Evolutionary conservation across 1,140 invertebrate species (phyloP), one percentile per base, ranked within the genome.

Genomic region (Platorchestia sp.): DNA sequence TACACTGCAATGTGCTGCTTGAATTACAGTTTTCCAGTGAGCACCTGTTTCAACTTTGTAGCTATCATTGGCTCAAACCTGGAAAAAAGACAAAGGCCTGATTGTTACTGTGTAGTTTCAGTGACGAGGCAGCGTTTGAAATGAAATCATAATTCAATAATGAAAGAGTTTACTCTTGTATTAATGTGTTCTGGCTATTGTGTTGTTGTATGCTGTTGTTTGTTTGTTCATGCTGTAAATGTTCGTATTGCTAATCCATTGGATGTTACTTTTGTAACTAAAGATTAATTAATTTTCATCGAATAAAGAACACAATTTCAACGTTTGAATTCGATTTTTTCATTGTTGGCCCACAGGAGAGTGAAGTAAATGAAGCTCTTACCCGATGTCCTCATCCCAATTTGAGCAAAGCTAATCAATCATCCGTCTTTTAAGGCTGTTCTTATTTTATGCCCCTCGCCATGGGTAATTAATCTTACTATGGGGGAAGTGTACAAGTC

Each of bases 391-490:
- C 43, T 44, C 91, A 47, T 93, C 91, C 45, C 43, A 93, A 47
- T 93, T 93, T 93, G 91, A 40, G 43, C 91, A 44, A 42, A 10
- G 91, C 45, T 93, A 44, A 93, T 93, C 91, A 93, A 93, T 93
- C 91, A 45, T n/a, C 10, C 43, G 40, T 47, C 41, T 93, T 93
- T 93, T 93, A 19, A 93, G 91, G 91, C 43, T 40, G 44, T 10
- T 90, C 27, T 44, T n/a, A 47, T 93, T 93, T 93, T 93, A 93
- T 93, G 91, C 43, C 43, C 87, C 87, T 75, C 59, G 59, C 59
- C n/a, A 89, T 89, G n/a, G 91, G 41, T 93, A 93, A 93, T 93
- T 93, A 93, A 93, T 93, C 43, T 47, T 93, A 40, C 43, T 44
- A n/a, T 47, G 44, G 91, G 45, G 45, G 87, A 89, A 42, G 59